These are phyloP conservation scores for Aethes cnicana DNA, from an alignment of 2,888 invertebrate genomes.

Conservation along the genomic window DNA sequence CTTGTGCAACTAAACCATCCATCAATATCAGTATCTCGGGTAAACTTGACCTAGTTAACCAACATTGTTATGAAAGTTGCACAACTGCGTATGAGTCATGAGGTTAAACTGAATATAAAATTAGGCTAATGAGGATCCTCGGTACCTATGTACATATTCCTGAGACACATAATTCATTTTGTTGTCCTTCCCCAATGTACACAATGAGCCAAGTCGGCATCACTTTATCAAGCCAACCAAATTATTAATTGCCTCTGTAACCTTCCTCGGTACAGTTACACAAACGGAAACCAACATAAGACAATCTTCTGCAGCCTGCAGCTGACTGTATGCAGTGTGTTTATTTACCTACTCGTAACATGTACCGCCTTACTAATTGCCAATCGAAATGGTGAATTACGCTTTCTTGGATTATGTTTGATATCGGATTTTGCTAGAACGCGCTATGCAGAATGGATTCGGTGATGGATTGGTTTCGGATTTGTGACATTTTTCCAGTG, in stretches of 20 bases:
- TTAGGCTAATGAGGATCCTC: constrained; percentile 50
- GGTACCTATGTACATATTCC: constrained; percentile 42
- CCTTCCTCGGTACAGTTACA: not conserved
- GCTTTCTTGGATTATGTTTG: too few relatives aligned
- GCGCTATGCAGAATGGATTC: too few relatives aligned
- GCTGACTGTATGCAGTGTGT: not conserved
- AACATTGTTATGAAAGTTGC: constrained; percentile 68
- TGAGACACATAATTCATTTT: constrained; percentile 29
- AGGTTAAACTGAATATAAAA: constrained; percentile 46
- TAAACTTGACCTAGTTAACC: constrained; percentile 69
- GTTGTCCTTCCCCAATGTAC: constrained; percentile 39
- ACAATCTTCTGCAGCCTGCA: not conserved
- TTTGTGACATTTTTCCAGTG: too few relatives aligned
- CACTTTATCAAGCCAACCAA: not conserved
- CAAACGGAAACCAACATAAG: not conserved
- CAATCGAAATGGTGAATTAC: too few relatives aligned
- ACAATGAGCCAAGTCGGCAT: constrained; percentile 24
- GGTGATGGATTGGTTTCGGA: too few relatives aligned
- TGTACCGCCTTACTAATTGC: not conserved
- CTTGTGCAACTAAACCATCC: constrained; percentile 20
- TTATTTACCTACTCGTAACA: constrained; percentile 4
- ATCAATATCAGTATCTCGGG: constrained; percentile 30
- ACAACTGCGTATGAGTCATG: constrained; percentile 56
- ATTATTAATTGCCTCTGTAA: constrained; percentile 1
- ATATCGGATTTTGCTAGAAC: too few relatives aligned